These are phyloP conservation scores for Timandra comae DNA, from an alignment of 2,888 invertebrate species.

Conservation along the genomic window DNA sequence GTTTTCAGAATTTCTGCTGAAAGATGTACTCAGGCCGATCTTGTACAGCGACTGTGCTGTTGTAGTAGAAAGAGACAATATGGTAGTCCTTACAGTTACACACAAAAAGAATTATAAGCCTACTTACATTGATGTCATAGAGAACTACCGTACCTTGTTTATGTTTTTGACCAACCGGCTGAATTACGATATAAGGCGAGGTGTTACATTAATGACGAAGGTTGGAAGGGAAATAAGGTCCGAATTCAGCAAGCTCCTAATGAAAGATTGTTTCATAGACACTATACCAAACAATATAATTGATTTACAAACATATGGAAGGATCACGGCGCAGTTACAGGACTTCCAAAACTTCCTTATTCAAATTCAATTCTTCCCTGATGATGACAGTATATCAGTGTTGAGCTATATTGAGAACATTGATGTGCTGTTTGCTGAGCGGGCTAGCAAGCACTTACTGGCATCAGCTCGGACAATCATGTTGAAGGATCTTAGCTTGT, in stretches of 20 bases:
- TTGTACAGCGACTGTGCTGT: conserved; percentile 68
- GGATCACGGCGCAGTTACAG: conserved; percentile 79
- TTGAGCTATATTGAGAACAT: conserved; percentile 84
- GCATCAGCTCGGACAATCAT: conserved; percentile 83
- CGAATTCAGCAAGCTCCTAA: conserved; percentile 80
- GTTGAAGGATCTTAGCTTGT: conserved; percentile 87
- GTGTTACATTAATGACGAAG: conserved; percentile 68
- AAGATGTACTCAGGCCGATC: conserved; percentile 76
- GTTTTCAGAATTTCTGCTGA: conserved; percentile 77
- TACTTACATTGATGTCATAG: conserved; percentile 72
- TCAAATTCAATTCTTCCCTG: conserved; percentile 76
- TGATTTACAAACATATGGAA: conserved; percentile 80
- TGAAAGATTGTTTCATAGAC: conserved; percentile 83
- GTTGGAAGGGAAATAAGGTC: conserved; percentile 74
- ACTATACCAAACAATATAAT: conserved; percentile 86
- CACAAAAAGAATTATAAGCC: conserved; percentile 59
- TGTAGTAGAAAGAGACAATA: conserved; percentile 47
- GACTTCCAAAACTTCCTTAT: conserved; percentile 80
- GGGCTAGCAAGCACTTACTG: conserved; percentile 83
- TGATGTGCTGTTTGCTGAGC: conserved; percentile 85
- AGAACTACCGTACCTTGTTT: conserved; percentile 75
- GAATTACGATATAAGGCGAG: conserved; percentile 57
- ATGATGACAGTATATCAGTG: conserved; percentile 72
- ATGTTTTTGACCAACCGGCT: conserved; percentile 76
- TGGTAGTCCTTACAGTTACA: conserved; percentile 48